These are phyloP conservation scores for Tridacna gigas DNA, from an alignment of 2,888 invertebrate species.

Conservation along the genomic window DNA sequence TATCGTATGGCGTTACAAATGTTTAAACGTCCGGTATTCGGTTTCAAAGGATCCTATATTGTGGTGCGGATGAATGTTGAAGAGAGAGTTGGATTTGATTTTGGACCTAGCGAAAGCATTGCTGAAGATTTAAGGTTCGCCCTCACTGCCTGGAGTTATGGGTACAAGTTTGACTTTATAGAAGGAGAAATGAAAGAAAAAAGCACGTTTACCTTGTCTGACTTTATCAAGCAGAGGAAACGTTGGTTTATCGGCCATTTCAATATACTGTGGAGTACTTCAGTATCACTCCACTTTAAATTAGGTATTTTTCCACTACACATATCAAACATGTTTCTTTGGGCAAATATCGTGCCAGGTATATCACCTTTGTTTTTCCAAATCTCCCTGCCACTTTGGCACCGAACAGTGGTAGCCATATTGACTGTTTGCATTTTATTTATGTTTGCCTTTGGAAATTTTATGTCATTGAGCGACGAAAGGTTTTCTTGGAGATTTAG, in stretches of 20 bases:
- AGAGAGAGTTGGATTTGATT: constrained; percentile 63
- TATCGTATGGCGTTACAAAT: constrained; percentile 61
- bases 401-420: constrained; percentile 59
- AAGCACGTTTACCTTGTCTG: constrained; percentile 61
- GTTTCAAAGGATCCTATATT: constrained; percentile 68
- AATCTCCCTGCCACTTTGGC: constrained; percentile 56
- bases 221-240: constrained; percentile 66
- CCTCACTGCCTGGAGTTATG: constrained; percentile 60
- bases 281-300: constrained; percentile 62
- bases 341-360: constrained; percentile 59
- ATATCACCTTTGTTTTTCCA: constrained; percentile 55
- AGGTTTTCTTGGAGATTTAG: constrained; percentile 54
- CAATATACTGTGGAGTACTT: constrained; percentile 51
- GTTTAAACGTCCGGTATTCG: constrained; percentile 61
- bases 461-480: constrained; percentile 64
- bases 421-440: constrained; percentile 63
- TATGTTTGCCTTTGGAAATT: constrained; percentile 62
- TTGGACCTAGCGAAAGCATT: constrained; percentile 67
- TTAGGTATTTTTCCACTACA: constrained; percentile 63
- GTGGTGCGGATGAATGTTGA: constrained; percentile 63
- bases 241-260: constrained; percentile 67
- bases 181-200: constrained; percentile 69
- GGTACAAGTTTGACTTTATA: constrained; percentile 64
- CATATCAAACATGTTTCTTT: constrained; percentile 58
- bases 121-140: constrained; percentile 68